Evolutionary conservation across 2,888 invertebrate genomes (phyloP).

Genomic region (Ormyrus pomaceus): DNA sequence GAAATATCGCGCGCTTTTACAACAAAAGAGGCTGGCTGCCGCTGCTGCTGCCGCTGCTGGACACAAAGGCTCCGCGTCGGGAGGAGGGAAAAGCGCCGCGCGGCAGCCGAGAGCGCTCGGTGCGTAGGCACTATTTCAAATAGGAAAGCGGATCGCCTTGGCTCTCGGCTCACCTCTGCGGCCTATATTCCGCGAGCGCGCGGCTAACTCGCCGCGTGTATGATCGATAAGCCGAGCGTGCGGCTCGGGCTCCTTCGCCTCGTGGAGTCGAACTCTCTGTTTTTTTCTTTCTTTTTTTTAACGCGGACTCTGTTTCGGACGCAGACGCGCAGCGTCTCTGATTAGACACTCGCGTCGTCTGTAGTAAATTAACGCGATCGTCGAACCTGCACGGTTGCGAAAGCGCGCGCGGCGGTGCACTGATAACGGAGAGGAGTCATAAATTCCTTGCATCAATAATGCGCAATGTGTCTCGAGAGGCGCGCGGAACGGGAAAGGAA

Average conservation of each 20-base stretch:
- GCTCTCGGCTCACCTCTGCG: conserved; percentile 62
- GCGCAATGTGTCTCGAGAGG: not conserved
- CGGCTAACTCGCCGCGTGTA: conserved; percentile 62
- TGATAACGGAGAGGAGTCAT: not conserved
- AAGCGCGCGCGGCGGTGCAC: not conserved
- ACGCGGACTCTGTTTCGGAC: not conserved
- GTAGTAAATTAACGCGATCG: too few relatives aligned
- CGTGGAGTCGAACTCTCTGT: not conserved
- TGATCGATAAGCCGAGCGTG: conserved; percentile 30
- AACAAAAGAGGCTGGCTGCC: not conserved
- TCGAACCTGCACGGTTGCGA: conserved; percentile 1
- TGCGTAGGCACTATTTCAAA: conserved; percentile 80
- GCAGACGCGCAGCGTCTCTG: not conserved
- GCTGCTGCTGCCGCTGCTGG: too few relatives aligned
- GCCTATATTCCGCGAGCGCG: conserved; percentile 60
- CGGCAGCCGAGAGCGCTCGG: not conserved
- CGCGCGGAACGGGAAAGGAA: not conserved
- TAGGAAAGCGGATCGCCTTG: conserved; percentile 71
- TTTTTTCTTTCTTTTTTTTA: not conserved
- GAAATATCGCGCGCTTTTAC: too few relatives aligned
- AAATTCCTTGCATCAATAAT: conserved; percentile 5
- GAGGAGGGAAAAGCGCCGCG: too few relatives aligned
- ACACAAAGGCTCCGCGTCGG: too few relatives aligned
- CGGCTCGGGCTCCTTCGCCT: not conserved
- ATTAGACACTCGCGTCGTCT: not conserved